Conservation (phyloP, 2,888 invertebrate genomes). For the Perizoma flavofasciatum region DNA sequence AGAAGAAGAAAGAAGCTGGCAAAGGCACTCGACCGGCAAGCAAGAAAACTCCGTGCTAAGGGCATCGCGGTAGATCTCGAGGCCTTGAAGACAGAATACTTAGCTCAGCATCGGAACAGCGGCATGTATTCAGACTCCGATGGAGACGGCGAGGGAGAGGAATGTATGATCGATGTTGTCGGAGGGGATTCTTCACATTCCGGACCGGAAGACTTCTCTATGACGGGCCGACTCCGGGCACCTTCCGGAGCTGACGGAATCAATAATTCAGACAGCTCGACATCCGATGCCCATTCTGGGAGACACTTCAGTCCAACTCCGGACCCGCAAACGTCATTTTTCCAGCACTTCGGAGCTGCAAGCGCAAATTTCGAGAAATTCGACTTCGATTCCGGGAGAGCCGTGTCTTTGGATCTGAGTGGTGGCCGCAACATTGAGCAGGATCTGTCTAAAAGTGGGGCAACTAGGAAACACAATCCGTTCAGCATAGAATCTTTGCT, state of each 20-base stretch:
- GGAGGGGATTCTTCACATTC: conserved; percentile 90
- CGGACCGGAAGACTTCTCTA: conserved; percentile 85
- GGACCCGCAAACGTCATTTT: conserved; percentile 75
- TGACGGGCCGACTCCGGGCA: conserved; percentile 83
- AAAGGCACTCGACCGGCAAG: conserved; percentile 96
- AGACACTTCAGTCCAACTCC: conserved; percentile 77
- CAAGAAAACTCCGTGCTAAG: conserved; percentile 95
- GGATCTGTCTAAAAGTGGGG: conserved; percentile 81
- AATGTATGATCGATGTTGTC: conserved; percentile 93
- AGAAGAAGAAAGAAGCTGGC: conserved; percentile 95
- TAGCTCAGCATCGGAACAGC: conserved; percentile 89
- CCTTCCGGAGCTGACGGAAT: conserved; percentile 84
- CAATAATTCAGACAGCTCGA: conserved; percentile 84
- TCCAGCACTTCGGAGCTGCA: conserved; percentile 71
- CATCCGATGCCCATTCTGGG: conserved; percentile 74
- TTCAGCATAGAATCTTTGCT: conserved; percentile 95
- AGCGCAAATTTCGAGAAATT: conserved; percentile 75
- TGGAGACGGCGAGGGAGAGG: conserved; percentile 85
- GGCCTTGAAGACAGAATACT: conserved; percentile 92
- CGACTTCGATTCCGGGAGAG: conserved; percentile 78
- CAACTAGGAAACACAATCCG: conserved; percentile 88
- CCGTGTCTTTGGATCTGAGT: conserved; percentile 78
- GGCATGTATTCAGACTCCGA: conserved; percentile 85
- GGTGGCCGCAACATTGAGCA: conserved; percentile 70
- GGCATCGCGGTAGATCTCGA: conserved; percentile 95